Conservation (phyloP, 2,888 invertebrate genomes). For the Ligdia adustata region DNA sequence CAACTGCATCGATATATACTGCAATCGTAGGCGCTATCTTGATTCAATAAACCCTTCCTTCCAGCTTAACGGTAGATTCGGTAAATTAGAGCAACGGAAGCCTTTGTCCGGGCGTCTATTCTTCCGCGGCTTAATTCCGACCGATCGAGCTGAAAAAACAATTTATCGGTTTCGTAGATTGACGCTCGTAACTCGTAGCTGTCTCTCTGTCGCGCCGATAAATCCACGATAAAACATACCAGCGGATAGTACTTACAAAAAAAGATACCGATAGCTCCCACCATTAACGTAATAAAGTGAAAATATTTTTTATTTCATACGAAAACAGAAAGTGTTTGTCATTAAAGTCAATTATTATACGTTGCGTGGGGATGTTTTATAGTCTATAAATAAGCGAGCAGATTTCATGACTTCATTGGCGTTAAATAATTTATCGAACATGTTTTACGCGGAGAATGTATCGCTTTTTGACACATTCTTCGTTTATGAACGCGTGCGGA, state of each 20-base stretch:
- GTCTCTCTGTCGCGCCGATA: constrained; percentile 38
- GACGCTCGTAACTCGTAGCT: constrained; percentile 41
- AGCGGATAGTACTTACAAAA: constrained; percentile 29
- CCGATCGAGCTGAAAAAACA: constrained; percentile 41
- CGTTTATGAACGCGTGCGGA: constrained; percentile 4
- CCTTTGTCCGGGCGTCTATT: constrained; percentile 38
- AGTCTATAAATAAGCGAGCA: constrained; percentile 28
- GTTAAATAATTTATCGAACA: constrained; percentile 20
- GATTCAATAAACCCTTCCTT: constrained; percentile 40
- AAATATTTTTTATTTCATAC: constrained; percentile 16
- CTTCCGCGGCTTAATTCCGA: constrained; percentile 33
- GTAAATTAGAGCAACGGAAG: constrained; percentile 35
- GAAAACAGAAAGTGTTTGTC: constrained; percentile 24
- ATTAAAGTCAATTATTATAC: constrained; percentile 31
- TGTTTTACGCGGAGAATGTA: constrained; percentile 7
- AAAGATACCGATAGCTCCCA: constrained; percentile 20
- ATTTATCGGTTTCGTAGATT: constrained; percentile 42
- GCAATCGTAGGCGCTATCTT: constrained; percentile 37
- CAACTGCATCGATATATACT: constrained; percentile 37
- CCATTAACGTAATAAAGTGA: constrained; percentile 28
- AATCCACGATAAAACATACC: constrained; percentile 36
- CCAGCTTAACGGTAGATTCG: constrained; percentile 38
- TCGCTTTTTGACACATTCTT: constrained; percentile 5
- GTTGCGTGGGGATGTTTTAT: constrained; percentile 28
- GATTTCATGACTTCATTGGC: constrained; percentile 28